A percentile compares a stretch with the other conserved stretches of the same genome.
These are phyloP conservation scores for Homarus gammarus DNA, from an alignment of 2,888 invertebrate species.

Conservation along the genomic window DNA sequence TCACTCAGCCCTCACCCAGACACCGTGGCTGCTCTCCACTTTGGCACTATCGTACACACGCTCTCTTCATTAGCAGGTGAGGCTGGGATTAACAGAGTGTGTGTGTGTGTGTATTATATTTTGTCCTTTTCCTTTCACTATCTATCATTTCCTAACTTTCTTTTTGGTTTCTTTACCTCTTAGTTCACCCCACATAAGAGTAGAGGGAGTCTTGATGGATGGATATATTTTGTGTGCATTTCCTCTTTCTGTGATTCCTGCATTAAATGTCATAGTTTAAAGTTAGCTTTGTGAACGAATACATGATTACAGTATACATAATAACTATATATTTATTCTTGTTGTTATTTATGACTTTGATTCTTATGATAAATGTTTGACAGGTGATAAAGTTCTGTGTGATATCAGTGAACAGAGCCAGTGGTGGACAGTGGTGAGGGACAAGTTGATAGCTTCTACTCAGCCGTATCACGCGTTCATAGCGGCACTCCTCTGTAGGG, in stretches of 20 bases:
- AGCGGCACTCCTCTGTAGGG: constrained; percentile 90
- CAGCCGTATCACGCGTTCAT: constrained; percentile 89
- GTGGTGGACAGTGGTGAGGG: constrained; percentile 91
- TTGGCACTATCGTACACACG: constrained; percentile 50
- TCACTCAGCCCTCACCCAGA: constrained; percentile 6
- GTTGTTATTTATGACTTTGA: too few relatives aligned
- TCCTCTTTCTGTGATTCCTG: too few relatives aligned
- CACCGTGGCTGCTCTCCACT: constrained; percentile 56
- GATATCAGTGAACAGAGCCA: constrained; percentile 86
- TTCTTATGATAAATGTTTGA: too few relatives aligned
- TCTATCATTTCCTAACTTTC: too few relatives aligned
- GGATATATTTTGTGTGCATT: neutral
- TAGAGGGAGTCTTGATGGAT: neutral
- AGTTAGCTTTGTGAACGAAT: too few relatives aligned
- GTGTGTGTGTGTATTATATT: too few relatives aligned
- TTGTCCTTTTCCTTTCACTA: too few relatives aligned
- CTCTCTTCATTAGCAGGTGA: constrained; percentile 81
- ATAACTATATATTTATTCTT: too few relatives aligned
- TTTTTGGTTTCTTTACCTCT: too few relatives aligned
- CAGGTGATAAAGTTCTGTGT: constrained; percentile 82
- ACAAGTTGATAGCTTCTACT: constrained; percentile 85
- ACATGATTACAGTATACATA: too few relatives aligned
- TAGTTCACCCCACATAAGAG: too few relatives aligned
- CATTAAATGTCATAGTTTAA: too few relatives aligned
- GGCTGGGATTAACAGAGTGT: constrained; percentile 38